A percentile compares a stretch with the other conserved stretches of the same genome.
These are phyloP conservation scores for Acronicta leporina DNA, from an alignment of 2,888 invertebrate genomes.

Conservation along the genomic window DNA sequence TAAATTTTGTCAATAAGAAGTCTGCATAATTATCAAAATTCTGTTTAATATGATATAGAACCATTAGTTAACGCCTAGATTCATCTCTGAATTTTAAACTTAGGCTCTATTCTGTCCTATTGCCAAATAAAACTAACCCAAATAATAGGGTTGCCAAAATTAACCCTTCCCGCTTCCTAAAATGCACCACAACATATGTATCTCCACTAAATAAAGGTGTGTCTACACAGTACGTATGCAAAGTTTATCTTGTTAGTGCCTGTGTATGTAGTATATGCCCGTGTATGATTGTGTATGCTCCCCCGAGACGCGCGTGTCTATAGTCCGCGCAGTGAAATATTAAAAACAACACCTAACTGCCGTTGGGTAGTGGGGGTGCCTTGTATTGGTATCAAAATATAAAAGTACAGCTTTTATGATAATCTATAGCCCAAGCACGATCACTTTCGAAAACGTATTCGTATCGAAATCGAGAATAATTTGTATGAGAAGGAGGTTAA, in stretches of 20 bases:
- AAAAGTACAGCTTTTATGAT: not conserved
- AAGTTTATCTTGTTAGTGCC: slow-evolving; percentile 57
- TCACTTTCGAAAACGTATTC: too few relatives aligned
- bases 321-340: slow-evolving; percentile 70
- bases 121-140: too few relatives aligned
- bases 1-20: too few relatives aligned
- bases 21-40: too few relatives aligned
- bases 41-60: too few relatives aligned
- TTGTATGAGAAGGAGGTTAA: too few relatives aligned
- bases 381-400: slow-evolving; percentile 51
- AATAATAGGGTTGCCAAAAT: too few relatives aligned
- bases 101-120: too few relatives aligned
- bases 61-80: too few relatives aligned
- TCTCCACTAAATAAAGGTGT: slow-evolving; percentile 54
- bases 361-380: slow-evolving; percentile 38
- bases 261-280: slow-evolving; percentile 32
- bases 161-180: slow-evolving; percentile 19
- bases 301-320: slow-evolving; percentile 79
- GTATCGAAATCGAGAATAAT: too few relatives aligned
- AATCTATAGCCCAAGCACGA: too few relatives aligned
- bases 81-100: too few relatives aligned
- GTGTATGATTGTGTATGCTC: slow-evolving; percentile 69
- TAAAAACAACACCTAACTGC: slow-evolving; percentile 73
- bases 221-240: slow-evolving; percentile 43
- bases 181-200: slow-evolving; percentile 45